These are phyloP conservation scores for Mareca strepera DNA, from an alignment of 2,797 vertebrate species.

Conservation along the genomic window DNA sequence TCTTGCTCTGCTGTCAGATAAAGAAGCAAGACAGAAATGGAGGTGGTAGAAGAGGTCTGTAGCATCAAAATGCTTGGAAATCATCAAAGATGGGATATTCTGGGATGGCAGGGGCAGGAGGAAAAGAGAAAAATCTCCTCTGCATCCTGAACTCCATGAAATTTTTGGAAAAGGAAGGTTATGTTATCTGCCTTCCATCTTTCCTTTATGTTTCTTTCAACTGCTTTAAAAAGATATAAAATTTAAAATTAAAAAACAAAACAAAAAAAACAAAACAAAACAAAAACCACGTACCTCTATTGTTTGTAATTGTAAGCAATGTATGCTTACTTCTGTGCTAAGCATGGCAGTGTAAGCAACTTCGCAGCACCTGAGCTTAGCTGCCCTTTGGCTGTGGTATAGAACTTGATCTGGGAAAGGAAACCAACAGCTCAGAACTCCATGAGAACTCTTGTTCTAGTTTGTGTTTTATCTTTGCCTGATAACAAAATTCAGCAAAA, in stretches of 20 bases:
- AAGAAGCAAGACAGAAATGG: neutral
- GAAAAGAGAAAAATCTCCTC: neutral
- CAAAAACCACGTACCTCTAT: neutral
- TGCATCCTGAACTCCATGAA: neutral
- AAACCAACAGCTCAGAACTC: neutral
- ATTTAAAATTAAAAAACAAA: too few relatives aligned
- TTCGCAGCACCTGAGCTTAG: neutral
- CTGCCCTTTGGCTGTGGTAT: neutral
- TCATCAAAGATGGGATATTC: neutral
- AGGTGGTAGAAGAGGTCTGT: too few relatives aligned
- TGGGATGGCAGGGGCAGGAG: neutral
- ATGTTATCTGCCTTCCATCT: neutral
- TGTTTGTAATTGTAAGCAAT: neutral
- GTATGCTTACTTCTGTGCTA: neutral
- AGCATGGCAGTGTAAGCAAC: neutral
- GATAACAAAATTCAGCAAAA: neutral
- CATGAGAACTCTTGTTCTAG: neutral
- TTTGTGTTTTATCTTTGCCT: neutral
- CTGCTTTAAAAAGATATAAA: neutral
- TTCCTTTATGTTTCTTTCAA: neutral
- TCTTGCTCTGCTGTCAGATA: neutral
- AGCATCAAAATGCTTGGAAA: neutral
- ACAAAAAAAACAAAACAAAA: too few relatives aligned
- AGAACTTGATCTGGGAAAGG: neutral
- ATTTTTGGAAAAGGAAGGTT: neutral